Base-by-base conservation (phyloP, 2,113 vertebrate genomes). In the Tyto alba region DNA sequence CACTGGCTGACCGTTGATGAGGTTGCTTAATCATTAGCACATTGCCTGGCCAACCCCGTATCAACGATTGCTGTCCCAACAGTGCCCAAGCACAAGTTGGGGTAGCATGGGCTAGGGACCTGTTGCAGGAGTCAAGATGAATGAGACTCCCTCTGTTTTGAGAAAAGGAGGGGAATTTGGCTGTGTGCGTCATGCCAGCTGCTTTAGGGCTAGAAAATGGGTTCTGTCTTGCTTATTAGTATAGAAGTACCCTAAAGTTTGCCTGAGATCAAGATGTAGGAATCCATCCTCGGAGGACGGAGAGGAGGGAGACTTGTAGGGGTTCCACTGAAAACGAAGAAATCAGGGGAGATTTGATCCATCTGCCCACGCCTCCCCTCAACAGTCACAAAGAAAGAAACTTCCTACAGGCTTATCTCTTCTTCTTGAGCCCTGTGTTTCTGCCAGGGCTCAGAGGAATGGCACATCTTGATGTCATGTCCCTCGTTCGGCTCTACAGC, bases 401-500 rank as follows among this genome's bases (percentile, higher is more conserved):
- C 30, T 57, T 38, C 64, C 56, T 80, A 52, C 68, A 92, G 83
- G 52, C 88, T 90, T 88, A 2, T 66, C 12, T 71, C 53, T 20
- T 17, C 32, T 62, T 29, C 19, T 71, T 20, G 63, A 95, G 52
- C 72, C 53, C 41, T 1, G 0, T 47, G 75, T 83, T 72, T 79
- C 40, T 76, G 72, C 63, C 67, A 53, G 75, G 83, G 63, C 85
- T 94, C 30, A 10, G 74, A 63, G 59, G 48, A 95, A 57, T 12
- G 3, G 71, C 78, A 66, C 63, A 40, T 90, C 78, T 8, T 91
- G 57, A 75, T 1, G 4, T 89, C n/a, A 22, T 18, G 73, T 80
- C 90, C 79, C 41, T 91, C 3, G 0, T 8, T 81, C 1, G 4
- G 22, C 69, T 84, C 55, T 15, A 43, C 0, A 0, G 62, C 6